Evolutionary conservation across 92 coral and sea anemone genomes (phyloP).

Genomic region (Parazoanthus darwini): DNA sequence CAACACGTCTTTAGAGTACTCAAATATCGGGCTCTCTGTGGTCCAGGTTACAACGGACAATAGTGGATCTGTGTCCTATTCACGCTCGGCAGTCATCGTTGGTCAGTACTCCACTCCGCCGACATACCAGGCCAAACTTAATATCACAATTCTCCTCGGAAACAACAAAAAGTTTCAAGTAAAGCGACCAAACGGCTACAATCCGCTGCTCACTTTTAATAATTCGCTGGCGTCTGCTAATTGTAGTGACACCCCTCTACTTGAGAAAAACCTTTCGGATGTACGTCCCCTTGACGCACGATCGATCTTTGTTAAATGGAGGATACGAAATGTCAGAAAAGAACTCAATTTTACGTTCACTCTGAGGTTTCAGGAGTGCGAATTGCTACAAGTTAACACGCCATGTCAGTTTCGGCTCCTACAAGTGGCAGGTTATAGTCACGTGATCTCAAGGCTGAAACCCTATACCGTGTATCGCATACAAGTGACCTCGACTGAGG

Average conservation of each 20-base stretch:
- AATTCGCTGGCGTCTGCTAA: slow-evolving; percentile 50
- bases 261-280: slow-evolving; percentile 29
- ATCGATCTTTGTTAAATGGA: slow-evolving; percentile 49
- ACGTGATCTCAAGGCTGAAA: slow-evolving; percentile 45
- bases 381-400: slow-evolving; percentile 44
- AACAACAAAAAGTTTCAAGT: slow-evolving; percentile 33
- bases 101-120: slow-evolving; percentile 48
- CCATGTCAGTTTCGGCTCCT: slow-evolving; percentile 43
- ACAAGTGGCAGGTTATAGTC: slow-evolving; percentile 41
- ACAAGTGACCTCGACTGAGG: slow-evolving; percentile 33
- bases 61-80: slow-evolving; percentile 44
- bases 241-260: slow-evolving; percentile 55
- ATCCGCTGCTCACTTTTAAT: slow-evolving; percentile 47
- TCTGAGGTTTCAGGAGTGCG: slow-evolving; percentile 45
- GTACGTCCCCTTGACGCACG: slow-evolving; percentile 32
- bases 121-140: slow-evolving; percentile 36
- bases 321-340: slow-evolving; percentile 41
- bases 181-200: slow-evolving; percentile 55
- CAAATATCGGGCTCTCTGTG: slow-evolving; percentile 52
- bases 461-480: slow-evolving; percentile 57
- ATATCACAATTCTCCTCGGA: slow-evolving; percentile 47
- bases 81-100: slow-evolving; percentile 37
- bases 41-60: slow-evolving; percentile 42
- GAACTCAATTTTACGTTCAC: slow-evolving; percentile 52
- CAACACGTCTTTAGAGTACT: slow-evolving; percentile 50